phyloP scores from a whole-genome alignment of 2,113 vertebrate genomes.

The Fregata magnificens region DNA sequence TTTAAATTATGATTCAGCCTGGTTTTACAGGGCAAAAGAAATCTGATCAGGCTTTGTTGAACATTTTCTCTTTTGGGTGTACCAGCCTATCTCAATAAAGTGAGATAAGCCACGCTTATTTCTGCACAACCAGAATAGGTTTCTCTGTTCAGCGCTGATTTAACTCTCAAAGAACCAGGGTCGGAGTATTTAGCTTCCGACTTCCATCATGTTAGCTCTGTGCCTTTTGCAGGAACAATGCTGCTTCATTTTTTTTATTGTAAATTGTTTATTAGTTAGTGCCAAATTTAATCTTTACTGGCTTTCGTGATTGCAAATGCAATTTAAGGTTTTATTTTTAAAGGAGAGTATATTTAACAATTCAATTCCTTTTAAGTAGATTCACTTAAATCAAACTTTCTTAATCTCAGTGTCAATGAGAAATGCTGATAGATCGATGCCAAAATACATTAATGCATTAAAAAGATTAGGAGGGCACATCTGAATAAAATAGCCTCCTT shows the following conservation, averaged over 20 bases:
- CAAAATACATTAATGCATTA: not conserved
- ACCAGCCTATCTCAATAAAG: not conserved
- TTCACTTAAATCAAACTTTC: not conserved
- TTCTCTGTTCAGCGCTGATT: not conserved
- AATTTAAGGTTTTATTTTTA: not conserved
- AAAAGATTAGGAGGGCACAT: not conserved
- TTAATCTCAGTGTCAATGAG: not conserved
- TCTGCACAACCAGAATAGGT: not conserved
- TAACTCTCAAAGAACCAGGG: not conserved
- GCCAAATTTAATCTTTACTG: not conserved
- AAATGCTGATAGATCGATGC: not conserved
- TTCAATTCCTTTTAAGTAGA: not conserved
- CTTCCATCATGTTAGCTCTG: not conserved
- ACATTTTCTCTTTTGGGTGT: not conserved
- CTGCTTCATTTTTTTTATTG: not conserved
- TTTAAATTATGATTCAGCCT: not conserved
- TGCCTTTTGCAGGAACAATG: not conserved
- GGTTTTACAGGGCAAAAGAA: not conserved
- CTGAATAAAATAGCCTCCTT: not conserved
- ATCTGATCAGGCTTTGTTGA: not conserved
- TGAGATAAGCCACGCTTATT: not conserved
- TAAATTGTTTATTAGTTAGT: not conserved
- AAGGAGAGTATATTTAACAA: not conserved
- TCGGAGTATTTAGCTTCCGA: not conserved
- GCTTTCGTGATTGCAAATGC: not conserved